Evolutionary conservation across 1,140 invertebrate species (phyloP), one percentile per base, ranked within the genome.

Genomic region (Caenorhabditis remanei): DNA sequence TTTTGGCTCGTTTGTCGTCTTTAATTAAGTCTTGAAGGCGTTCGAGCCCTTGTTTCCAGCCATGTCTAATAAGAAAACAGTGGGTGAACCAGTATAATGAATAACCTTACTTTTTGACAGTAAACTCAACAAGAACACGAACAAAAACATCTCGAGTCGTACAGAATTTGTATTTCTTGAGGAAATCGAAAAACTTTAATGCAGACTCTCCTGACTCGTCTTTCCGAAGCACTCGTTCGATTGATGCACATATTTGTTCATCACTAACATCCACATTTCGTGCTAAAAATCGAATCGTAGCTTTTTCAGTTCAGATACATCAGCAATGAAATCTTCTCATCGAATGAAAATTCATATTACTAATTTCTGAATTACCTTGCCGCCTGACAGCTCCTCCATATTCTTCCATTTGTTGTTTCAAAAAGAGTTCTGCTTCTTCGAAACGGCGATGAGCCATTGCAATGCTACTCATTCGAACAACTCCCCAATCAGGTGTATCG

Each of bases 381-480:
- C 71, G 2, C 40, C 71, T 50, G 0, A 46, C 43, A 13, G 43
- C 43, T 3, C 71, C 71, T 19, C 71, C 71, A 14, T 79, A 79
- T 53, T 79, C 71, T 24, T 79, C 71, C 71, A 79, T 79, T 79
- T 79, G 71, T 79, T 79, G 43, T 79, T 50, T 79, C 14, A 79
- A n/a, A 50, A 79, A 79, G 5, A 79, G 21, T 50, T 79, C 71
- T 5, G 71, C 43, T 53, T 79, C 46, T 50, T 79, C 46, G 9
- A 50, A 50, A 13, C 46, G 32, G 11, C 14, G 19, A 53, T 79
- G 46, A 50, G 71, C 14, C 71, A 79, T 79, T 24, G 71, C 71
- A 50, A 79, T 79, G 53, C 71, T 79, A 50, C 71, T 79, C 71
- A 79, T 79, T 53, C 71, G 32, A 50, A 79, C 71, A 16, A 79